These are phyloP conservation scores for Melinaea marsaeus DNA, from an alignment of 2,888 invertebrate species.

Conservation along the genomic window DNA sequence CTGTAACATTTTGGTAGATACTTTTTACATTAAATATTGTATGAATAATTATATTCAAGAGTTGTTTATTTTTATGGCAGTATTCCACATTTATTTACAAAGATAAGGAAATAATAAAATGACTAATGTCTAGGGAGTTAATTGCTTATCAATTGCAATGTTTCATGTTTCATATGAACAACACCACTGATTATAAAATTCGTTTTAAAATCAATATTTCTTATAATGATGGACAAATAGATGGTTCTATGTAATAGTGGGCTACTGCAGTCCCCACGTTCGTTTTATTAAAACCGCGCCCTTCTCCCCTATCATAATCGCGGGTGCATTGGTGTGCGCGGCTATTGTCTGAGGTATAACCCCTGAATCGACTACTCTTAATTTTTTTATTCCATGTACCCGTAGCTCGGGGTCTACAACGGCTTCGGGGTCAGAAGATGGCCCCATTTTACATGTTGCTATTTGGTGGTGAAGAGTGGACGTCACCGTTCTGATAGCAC, in stretches of 20 bases:
- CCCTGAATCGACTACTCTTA: slow-evolving; percentile 83
- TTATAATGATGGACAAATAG: no score
- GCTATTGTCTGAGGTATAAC: slow-evolving; percentile 82
- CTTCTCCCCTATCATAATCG: slow-evolving; percentile 86
- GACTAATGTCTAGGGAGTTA: background rate
- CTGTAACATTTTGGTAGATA: no score
- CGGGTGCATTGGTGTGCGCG: slow-evolving; percentile 82
- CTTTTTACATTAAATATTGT: no score
- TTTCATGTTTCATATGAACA: background rate
- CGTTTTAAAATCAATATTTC: no score
- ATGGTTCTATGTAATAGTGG: background rate
- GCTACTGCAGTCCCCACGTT: slow-evolving; percentile 58
- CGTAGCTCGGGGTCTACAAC: slow-evolving; percentile 81
- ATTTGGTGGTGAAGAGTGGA: slow-evolving; percentile 83
- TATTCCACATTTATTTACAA: no score
- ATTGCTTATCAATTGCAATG: background rate
- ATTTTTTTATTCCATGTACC: slow-evolving; percentile 78
- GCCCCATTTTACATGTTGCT: slow-evolving; percentile 84
- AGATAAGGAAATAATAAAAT: background rate
- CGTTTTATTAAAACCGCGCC: slow-evolving; percentile 80
- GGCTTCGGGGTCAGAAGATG: slow-evolving; percentile 72
- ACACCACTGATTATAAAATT: no score
- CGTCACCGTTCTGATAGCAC: slow-evolving; percentile 77
- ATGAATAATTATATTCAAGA: no score
- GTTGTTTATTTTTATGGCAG: no score